A percentile compares a stretch with the other conserved stretches of the same genome.
Conservation (phyloP, 2,888 invertebrate species). For the Nymphalis polychloros region DNA sequence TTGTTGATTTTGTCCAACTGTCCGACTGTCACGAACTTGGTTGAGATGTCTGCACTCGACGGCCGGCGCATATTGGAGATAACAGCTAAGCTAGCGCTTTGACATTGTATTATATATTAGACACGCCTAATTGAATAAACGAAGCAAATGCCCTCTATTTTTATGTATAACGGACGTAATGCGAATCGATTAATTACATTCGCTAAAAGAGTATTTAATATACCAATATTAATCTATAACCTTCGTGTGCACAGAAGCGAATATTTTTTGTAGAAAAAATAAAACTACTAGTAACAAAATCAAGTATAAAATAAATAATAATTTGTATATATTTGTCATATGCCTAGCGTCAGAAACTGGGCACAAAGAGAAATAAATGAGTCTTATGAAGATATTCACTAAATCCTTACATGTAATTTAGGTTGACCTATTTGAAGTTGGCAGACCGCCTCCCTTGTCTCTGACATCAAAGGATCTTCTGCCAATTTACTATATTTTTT, state of each 20-base stretch:
- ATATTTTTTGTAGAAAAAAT: no score
- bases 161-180: no score
- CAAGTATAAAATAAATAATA: no score
- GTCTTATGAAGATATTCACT: background rate
- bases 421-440: background rate
- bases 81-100: background rate
- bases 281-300: no score
- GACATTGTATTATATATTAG: background rate
- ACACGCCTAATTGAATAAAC: background rate
- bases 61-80: background rate
- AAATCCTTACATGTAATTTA: background rate
- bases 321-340: no score
- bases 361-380: no score
- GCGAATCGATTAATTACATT: no score
- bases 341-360: no score
- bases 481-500: slow-evolving; percentile 9
- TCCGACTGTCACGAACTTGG: slow-evolving; percentile 17
- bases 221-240: no score
- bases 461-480: background rate
- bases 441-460: slow-evolving; percentile 5
- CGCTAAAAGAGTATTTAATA: no score
- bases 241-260: no score
- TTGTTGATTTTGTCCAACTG: slow-evolving; percentile 14
- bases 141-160: background rate
- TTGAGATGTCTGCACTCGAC: slow-evolving; percentile 10